Percentiles rank a stretch among this genome's conserved stretches.
Conservation (phyloP, 2,888 invertebrate genomes). For the Idaea dimidiata region DNA sequence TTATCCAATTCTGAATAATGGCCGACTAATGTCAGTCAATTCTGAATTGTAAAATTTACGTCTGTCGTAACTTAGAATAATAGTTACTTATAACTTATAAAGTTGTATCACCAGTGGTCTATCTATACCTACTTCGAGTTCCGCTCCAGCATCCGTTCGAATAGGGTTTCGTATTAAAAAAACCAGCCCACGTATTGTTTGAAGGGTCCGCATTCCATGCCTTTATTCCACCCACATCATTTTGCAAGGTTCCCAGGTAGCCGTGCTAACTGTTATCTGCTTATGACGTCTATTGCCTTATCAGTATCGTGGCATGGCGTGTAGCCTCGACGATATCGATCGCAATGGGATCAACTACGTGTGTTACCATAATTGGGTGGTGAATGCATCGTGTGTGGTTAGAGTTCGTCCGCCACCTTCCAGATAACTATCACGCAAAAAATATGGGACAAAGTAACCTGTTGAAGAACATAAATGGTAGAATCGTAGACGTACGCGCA, state of each 20-base stretch:
- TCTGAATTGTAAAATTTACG: conserved; percentile 8
- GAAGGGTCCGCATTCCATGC: conserved; percentile 41
- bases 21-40: not conserved
- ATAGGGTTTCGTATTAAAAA: conserved; percentile 10
- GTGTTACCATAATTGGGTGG: conserved; percentile 21
- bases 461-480: conserved; percentile 12
- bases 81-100: too few relatives aligned
- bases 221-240: conserved; percentile 37
- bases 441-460: conserved; percentile 29
- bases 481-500: conserved; percentile 8
- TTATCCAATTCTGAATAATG: conserved; percentile 21
- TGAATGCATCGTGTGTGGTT: conserved; percentile 46
- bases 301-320: conserved; percentile 29
- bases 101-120: conserved; percentile 9
- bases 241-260: conserved; percentile 41
- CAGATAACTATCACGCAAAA: conserved; percentile 42
- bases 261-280: conserved; percentile 44
- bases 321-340: conserved; percentile 28
- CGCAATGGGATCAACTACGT: conserved; percentile 25
- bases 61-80: conserved; percentile 19
- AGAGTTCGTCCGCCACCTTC: conserved; percentile 22
- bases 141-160: conserved; percentile 41
- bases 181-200: conserved; percentile 27
- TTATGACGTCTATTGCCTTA: conserved; percentile 35
- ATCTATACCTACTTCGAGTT: conserved; percentile 33